Base-by-base conservation (phyloP, 2,797 vertebrate genomes). In the Oophaga sylvatica region DNA sequence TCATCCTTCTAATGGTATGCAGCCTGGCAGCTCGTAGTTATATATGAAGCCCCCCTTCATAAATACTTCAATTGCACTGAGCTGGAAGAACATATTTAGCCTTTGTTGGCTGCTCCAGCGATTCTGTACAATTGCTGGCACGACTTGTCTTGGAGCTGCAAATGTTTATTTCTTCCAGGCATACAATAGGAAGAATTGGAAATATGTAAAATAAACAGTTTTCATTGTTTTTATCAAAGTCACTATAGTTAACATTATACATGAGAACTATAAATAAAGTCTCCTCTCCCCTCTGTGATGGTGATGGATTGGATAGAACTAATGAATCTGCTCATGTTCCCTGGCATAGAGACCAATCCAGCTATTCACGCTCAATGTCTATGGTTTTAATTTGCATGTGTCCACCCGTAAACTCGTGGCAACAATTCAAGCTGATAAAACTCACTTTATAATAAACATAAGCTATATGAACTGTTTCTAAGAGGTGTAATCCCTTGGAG, bases 131-230 rank as follows among this genome's bases (percentile, higher is more conserved):
- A n/a, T 84, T 76, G 22, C 70, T 84, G 70, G 82, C 82, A 84
- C 56, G 15, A 76, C 11, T 17, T 41, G 62, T 62, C 31, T 48
- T 48, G 35, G 62, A 75, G 70, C 82, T 76, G 57, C 68, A 76
- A 26, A 71, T 59, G 56, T 63, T 84, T 84, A 62, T 84, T 63
- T 75, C 57, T 84, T 62, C 26, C 56, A 84, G 82, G 7, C 31
- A 57, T 76, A 76, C 57, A 84, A 75, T 71, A 60, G 68, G 15
- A 84, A 75, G 57, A 84, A 31, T 11, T 11, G 75, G 70, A 84
- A 84, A 84, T 84, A 76, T 75, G 73, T 77, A 75, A 62, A 84
- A 84, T 62, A 84, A 76, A 63, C 20, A 84, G 7, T 45, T 83
- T 73, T 26, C 82, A 75, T 75, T 56, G 82, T 84, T 84, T 84